A percentile compares a stretch with the other conserved stretches of the same genome.
These are phyloP conservation scores for Pedetes capensis DNA, from an alignment of 2,113 vertebrate species.

Conservation along the genomic window DNA sequence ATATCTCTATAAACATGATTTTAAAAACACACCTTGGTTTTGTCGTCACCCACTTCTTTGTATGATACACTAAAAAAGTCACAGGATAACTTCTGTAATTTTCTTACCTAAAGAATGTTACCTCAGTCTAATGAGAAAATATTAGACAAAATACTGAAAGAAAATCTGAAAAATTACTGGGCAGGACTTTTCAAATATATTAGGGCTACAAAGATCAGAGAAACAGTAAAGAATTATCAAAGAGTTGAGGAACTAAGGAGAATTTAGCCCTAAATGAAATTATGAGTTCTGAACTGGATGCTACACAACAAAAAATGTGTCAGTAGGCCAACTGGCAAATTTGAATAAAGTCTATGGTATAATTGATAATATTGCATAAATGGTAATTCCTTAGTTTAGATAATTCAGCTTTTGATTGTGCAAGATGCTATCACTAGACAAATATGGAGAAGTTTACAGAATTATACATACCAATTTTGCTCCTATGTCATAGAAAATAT, in stretches of 20 bases:
- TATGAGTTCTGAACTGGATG: not conserved
- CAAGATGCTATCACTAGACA: not conserved
- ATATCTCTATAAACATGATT: not conserved
- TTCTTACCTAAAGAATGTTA: not conserved
- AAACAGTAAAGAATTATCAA: not conserved
- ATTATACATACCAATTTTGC: not conserved
- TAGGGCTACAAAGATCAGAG: not conserved
- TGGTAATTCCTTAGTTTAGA: not conserved
- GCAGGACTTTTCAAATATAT: not conserved
- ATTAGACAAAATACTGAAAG: not conserved
- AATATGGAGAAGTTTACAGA: no score
- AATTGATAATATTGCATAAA: not conserved
- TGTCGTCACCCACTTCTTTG: not conserved
- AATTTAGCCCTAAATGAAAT: not conserved
- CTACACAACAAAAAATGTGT: not conserved
- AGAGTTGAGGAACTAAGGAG: not conserved
- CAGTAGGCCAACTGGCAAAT: not conserved
- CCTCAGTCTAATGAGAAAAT: not conserved
- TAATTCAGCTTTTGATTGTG: not conserved
- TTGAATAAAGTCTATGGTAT: not conserved
- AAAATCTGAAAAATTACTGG: not conserved
- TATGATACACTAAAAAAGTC: not conserved
- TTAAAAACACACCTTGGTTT: not conserved
- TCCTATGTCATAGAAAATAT: not conserved
- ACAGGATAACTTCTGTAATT: not conserved